Percentiles rank a stretch among this genome's conserved stretches.
phyloP scores from a whole-genome alignment of 2,113 vertebrate genomes.

The Chiloscyllium plagiosum region DNA sequence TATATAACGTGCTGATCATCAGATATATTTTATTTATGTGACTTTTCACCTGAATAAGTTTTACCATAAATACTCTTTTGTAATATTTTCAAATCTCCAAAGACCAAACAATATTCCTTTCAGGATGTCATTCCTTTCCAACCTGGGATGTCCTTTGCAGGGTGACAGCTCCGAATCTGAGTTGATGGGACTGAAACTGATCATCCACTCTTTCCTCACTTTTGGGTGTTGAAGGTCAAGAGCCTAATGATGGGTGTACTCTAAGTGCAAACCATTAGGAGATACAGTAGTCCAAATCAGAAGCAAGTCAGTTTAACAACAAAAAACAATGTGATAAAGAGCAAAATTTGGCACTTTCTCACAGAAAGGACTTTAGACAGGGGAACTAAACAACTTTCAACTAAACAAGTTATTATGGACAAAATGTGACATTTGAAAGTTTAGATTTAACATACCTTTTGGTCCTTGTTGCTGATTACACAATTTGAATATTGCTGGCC shows the following conservation, averaged over 20 bases:
- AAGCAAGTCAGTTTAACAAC: background rate
- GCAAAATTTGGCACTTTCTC: background rate
- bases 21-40: too few species aligned
- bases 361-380: background rate
- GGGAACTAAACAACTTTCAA: too few species aligned
- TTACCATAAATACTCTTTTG: too few species aligned
- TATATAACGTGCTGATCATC: too few species aligned
- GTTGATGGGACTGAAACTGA: too few species aligned
- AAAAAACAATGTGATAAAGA: background rate
- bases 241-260: background rate
- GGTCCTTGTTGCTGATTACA: background rate
- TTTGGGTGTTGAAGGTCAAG: background rate
- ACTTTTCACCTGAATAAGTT: too few species aligned
- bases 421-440: background rate
- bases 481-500: background rate
- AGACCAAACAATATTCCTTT: too few species aligned
- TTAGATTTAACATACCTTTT: background rate
- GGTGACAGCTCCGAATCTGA: too few species aligned
- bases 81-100: too few species aligned
- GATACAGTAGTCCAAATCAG: background rate
- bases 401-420: background rate
- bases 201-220: too few species aligned
- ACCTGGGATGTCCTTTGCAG: too few species aligned
- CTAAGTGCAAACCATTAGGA: background rate
- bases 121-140: too few species aligned